Conservation (phyloP, 2,888 invertebrate species). For the Bombylius major region DNA sequence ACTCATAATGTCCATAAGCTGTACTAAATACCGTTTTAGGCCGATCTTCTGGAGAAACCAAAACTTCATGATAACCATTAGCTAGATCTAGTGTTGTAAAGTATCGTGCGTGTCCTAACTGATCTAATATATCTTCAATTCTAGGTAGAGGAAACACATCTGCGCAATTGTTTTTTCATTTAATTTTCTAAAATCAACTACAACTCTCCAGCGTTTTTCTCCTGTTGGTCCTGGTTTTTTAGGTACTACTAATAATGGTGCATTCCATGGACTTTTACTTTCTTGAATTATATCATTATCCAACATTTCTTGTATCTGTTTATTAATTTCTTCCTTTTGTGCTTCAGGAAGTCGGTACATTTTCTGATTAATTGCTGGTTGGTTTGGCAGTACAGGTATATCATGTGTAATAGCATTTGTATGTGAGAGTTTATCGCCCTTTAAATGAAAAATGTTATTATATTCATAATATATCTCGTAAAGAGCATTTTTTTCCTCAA, state of each 20-base stretch:
- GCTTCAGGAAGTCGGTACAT: too few relatives aligned
- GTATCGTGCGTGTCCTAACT: conserved; percentile 10
- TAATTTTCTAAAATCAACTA: neutral
- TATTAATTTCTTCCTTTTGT: neutral
- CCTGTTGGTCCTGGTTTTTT: too few relatives aligned
- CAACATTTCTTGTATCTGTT: too few relatives aligned
- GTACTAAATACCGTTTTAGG: conserved; percentile 13
- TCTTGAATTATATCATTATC: too few relatives aligned
- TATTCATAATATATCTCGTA: neutral
- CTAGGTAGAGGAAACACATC: conserved; percentile 9
- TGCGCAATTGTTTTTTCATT: conserved; percentile 10
- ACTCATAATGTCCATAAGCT: conserved; percentile 7
- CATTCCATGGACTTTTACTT: too few relatives aligned
- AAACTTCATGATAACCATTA: conserved; percentile 14
- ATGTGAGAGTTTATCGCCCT: too few relatives aligned
- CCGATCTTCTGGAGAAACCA: conserved; percentile 4
- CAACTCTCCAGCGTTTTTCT: too few relatives aligned
- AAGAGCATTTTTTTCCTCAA: neutral
- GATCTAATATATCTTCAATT: conserved; percentile 13
- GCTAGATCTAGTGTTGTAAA: conserved; percentile 13
- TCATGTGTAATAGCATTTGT: too few relatives aligned
- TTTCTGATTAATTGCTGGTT: too few relatives aligned
- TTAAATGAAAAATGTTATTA: neutral
- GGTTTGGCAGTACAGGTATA: too few relatives aligned
- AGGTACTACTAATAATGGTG: too few relatives aligned